Evolutionary conservation across 2,113 vertebrate genomes (phyloP).

Genomic region (Brachypodius melanocephalos): DNA sequence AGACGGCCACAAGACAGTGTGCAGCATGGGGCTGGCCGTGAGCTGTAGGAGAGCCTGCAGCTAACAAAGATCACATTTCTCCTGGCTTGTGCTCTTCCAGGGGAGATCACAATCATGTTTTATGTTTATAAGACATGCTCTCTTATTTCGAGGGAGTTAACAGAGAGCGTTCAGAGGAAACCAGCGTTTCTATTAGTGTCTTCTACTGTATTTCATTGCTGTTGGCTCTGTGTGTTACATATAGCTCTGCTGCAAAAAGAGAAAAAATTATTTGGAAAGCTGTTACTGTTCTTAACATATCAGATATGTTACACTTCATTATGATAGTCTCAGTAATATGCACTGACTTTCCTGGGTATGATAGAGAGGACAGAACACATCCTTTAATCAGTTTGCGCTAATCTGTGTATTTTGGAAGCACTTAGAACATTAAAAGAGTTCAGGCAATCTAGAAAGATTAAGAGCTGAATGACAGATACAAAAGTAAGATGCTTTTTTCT

Average conservation of each 20-base stretch:
- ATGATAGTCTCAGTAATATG: neutral
- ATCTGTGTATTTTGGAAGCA: constrained; percentile 39
- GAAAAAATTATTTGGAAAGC: constrained; percentile 3
- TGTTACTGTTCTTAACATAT: neutral
- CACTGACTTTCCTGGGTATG: constrained; percentile 5
- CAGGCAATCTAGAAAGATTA: constrained; percentile 5
- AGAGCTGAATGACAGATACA: constrained; percentile 25
- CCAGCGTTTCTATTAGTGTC: neutral
- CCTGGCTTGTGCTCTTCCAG: neutral
- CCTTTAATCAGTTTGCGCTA: constrained; percentile 28
- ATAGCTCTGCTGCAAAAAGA: neutral
- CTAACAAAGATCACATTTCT: constrained; percentile 34
- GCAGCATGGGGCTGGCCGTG: fast-evolving
- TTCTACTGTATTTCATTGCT: neutral
- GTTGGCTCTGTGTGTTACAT: neutral
- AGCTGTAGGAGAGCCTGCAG: neutral
- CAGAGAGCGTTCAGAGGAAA: neutral
- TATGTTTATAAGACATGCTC: constrained; percentile 11
- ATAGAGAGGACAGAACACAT: neutral
- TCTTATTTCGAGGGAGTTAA: neutral
- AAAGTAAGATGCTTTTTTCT: neutral
- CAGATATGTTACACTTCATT: constrained; percentile 8
- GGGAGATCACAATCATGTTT: neutral
- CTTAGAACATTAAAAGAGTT: constrained; percentile 11
- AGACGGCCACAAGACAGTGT: neutral